Evolutionary conservation across 2,888 invertebrate species (phyloP), one percentile per base, ranked within the genome.

Genomic region (Merodon equestris): DNA sequence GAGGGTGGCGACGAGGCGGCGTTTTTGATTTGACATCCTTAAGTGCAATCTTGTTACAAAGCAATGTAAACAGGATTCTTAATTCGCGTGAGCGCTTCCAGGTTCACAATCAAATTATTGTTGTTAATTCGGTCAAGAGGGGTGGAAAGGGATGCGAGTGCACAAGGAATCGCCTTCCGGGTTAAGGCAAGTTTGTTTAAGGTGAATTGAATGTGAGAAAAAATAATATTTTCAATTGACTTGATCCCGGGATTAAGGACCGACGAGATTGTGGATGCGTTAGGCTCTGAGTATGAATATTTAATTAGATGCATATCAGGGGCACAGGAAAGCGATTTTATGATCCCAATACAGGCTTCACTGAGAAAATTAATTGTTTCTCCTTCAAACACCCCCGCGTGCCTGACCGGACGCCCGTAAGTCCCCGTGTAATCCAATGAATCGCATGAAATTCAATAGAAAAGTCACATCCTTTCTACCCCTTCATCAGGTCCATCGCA

Each of bases 31-130:
- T 85, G 87, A 87, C 88, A 85, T 85, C 85, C 86, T 87, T 86
- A 86, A 88, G 88, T 87, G 85, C 86, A 88, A 88, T 87, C 88
- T 86, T 86, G 87, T 88, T 88, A 87, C 85, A 85, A 88, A 87
- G 85, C 85, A 87, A 86, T 87, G 86, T 87, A 86, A 87, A 88
- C 87, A 86, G 84, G 85, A 85, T 84, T 85, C 85, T 86, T 87
- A 86, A 86, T 85, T 87, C 86, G 60, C 54, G 60, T 74, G 72
- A 63, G 66, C 58, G 57, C 36, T 53, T 34, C 42, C 48, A 77
- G 85, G 77, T 84, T 84, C 86, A 87, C 87, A 87, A 86, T 86
- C 86, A 86, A 87, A 87, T 87, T 87, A 87, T 87, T 85, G 86
- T 86, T 87, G 87, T 87, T 86, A 86, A 85, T 85, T 82, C 82